A percentile compares a stretch with the other conserved stretches of the same genome.
phyloP scores from a whole-genome alignment of 2,113 vertebrate species.

The Sander lucioperca region DNA sequence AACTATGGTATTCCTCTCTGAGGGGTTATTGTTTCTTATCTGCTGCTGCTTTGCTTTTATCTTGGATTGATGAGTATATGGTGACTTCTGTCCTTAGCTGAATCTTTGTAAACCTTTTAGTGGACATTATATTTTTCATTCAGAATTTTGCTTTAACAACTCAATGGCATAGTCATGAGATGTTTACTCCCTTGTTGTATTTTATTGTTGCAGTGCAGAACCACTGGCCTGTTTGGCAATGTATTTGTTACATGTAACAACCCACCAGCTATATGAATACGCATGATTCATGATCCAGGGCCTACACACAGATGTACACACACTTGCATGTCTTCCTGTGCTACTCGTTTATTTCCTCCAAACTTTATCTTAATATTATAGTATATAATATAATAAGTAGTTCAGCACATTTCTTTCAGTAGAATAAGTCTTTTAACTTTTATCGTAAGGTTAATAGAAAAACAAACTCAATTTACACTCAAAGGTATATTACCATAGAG shows the following conservation, averaged over 20 bases:
- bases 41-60: too few species aligned
- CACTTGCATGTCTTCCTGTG: background rate
- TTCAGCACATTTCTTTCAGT: background rate
- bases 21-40: background rate
- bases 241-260: background rate
- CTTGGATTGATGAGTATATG: too few species aligned
- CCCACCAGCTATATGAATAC: background rate
- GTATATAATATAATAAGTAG: background rate
- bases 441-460: constrained; percentile 15
- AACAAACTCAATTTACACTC: background rate
- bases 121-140: too few species aligned
- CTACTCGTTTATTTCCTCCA: background rate
- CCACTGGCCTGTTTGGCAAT: background rate
- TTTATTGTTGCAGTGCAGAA: too few species aligned
- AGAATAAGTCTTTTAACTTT: background rate
- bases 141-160: too few species aligned
- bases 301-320: background rate
- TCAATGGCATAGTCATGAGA: too few species aligned
- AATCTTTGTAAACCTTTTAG: too few species aligned
- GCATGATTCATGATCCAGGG: background rate
- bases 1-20: background rate
- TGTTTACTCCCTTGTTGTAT: too few species aligned
- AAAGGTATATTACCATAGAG: too few species aligned
- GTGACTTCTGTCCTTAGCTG: too few species aligned
- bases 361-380: background rate